These are phyloP conservation scores for Ephialtes manifestator DNA, from an alignment of 2,888 invertebrate species.

Conservation along the genomic window DNA sequence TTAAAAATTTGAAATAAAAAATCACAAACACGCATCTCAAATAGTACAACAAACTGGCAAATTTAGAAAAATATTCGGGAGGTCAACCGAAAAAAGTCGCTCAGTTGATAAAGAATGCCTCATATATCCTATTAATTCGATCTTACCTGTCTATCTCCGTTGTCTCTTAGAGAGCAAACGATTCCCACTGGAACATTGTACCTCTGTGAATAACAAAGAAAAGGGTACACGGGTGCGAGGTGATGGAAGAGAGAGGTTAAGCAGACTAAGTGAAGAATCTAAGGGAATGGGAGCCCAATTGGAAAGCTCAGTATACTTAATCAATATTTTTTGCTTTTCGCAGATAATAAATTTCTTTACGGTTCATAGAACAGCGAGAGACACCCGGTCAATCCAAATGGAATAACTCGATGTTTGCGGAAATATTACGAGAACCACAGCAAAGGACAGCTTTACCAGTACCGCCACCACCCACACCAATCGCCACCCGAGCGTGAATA, in stretches of 20 bases:
- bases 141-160: conserved; percentile 35
- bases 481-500: conserved; percentile 25
- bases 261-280: conserved; percentile 10
- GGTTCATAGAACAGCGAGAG: conserved; percentile 38
- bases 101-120: no score
- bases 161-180: conserved; percentile 13
- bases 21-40: no score
- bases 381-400: conserved; percentile 10
- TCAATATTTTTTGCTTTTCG: background rate
- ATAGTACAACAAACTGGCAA: no score
- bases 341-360: conserved; percentile 37
- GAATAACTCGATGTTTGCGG: conserved; percentile 53
- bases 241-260: conserved; percentile 4
- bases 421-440: conserved; percentile 48
- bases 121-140: conserved; percentile 27
- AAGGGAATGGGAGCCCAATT: background rate
- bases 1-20: no score
- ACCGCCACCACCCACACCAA: background rate
- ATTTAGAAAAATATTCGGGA: no score
- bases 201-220: conserved; percentile 40
- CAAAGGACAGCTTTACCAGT: conserved; percentile 1
- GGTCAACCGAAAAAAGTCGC: no score
- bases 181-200: background rate
- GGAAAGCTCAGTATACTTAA: background rate
- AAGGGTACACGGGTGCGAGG: conserved; percentile 3